Evolutionary conservation across 2,113 vertebrate species (phyloP).

Genomic region (Dasyornis broadbenti): DNA sequence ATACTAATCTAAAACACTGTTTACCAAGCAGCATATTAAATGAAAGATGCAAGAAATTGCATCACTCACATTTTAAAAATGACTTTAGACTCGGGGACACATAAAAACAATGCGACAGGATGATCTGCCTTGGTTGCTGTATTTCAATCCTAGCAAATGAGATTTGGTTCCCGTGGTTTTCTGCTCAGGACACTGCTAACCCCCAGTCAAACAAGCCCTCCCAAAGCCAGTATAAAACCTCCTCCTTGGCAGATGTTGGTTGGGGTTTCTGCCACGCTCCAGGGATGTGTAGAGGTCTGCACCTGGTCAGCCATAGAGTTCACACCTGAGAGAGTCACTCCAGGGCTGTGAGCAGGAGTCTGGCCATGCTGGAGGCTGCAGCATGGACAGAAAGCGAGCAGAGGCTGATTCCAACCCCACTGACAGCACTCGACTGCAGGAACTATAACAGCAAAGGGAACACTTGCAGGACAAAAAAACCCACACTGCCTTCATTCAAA

Average conservation of each 20-base stretch:
- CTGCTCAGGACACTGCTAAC: conserved; percentile 42
- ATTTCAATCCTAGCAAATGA: conserved; percentile 59
- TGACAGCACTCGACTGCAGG: neutral
- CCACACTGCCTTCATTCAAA: neutral
- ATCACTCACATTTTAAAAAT: conserved; percentile 78
- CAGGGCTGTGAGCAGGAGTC: neutral
- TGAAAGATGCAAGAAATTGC: conserved; percentile 76
- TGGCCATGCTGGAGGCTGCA: neutral
- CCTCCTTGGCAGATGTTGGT: neutral
- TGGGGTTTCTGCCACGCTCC: neutral
- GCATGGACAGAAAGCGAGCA: rapidly evolving
- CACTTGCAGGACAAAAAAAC: neutral
- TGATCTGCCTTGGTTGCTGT: conserved; percentile 45
- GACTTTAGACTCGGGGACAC: conserved; percentile 70
- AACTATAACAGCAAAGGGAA: neutral
- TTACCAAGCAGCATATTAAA: conserved; percentile 80
- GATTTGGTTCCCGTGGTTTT: conserved; percentile 58
- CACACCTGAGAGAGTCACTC: neutral
- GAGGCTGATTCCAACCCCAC: neutral
- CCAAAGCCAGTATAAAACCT: conserved; percentile 19
- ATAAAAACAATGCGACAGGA: conserved; percentile 61
- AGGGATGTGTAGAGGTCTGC: neutral
- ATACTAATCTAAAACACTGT: conserved; percentile 78
- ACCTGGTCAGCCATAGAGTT: neutral
- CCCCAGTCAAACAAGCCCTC: neutral